A percentile compares a stretch with the other conserved stretches of the same genome.
Evolutionary conservation across 2,888 invertebrate genomes (phyloP).

Genomic region (Brachypalpus laphriformis): DNA sequence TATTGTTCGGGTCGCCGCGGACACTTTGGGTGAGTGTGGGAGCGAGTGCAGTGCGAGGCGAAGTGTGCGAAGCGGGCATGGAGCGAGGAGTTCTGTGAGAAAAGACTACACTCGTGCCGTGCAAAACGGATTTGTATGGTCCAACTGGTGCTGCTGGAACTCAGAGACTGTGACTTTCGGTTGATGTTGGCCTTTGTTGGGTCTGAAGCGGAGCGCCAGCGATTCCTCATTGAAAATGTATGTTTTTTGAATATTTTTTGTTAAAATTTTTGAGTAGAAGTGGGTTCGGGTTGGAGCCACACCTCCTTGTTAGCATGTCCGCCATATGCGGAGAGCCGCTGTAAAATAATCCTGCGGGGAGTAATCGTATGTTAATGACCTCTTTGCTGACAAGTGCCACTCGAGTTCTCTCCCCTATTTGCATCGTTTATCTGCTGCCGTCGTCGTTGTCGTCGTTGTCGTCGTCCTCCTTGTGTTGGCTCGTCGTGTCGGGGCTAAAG

Average conservation of each 20-base stretch:
- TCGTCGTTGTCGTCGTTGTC: too few relatives aligned
- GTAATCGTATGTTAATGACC: slow-evolving; percentile 36
- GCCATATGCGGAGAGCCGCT: neutral
- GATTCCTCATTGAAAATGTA: neutral
- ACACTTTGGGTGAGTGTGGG: too few relatives aligned
- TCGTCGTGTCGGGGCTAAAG: too few relatives aligned
- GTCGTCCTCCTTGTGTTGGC: too few relatives aligned
- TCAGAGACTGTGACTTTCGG: neutral
- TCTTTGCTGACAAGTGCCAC: slow-evolving; percentile 3
- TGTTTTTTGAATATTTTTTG: neutral
- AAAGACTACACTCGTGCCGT: too few relatives aligned
- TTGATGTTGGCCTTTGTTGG: neutral
- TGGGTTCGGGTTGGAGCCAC: neutral
- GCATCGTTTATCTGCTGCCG: too few relatives aligned
- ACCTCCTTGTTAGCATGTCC: neutral
- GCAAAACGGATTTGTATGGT: too few relatives aligned
- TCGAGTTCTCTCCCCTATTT: neutral
- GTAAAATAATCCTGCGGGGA: neutral
- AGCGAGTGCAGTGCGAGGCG: too few relatives aligned
- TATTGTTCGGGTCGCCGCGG: too few relatives aligned
- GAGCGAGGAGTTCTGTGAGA: too few relatives aligned
- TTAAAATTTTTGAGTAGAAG: neutral
- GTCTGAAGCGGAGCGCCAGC: neutral
- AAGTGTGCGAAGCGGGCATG: too few relatives aligned
- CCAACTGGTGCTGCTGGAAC: neutral